phyloP scores from a whole-genome alignment of 2,797 vertebrate genomes.

The Ptychobarbus kaznakovi region DNA sequence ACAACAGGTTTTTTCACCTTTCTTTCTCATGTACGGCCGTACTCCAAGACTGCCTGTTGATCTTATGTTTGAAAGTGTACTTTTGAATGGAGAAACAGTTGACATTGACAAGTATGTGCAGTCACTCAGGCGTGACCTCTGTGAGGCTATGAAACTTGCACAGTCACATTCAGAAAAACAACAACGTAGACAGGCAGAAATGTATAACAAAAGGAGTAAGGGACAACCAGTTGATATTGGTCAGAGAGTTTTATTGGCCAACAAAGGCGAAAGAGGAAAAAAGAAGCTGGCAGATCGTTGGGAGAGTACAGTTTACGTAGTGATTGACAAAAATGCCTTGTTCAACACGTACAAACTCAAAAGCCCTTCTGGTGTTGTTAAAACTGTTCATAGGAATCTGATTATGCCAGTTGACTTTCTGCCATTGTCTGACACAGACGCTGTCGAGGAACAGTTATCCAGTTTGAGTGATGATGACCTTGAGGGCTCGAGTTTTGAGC shows the following conservation, averaged over 20 bases:
- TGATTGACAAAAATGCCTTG: too few species aligned
- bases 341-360: too few species aligned
- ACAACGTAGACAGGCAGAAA: slow-evolving; percentile 13
- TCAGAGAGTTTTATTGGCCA: too few species aligned
- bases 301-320: too few species aligned
- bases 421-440: slow-evolving; percentile 5
- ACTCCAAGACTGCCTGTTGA: neutral
- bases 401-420: neutral
- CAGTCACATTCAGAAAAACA: slow-evolving; percentile 21
- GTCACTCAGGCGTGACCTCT: slow-evolving; percentile 24
- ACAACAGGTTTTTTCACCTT: slow-evolving; percentile 7
- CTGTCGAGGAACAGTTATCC: slow-evolving; percentile 15
- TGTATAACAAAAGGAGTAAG: slow-evolving; percentile 3
- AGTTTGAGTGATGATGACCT: slow-evolving; percentile 2
- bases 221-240: too few species aligned
- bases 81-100: slow-evolving; percentile 1
- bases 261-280: too few species aligned
- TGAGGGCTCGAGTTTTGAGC: too few species aligned
- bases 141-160: slow-evolving; percentile 1
- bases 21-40: slow-evolving; percentile 2
- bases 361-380: too few species aligned
- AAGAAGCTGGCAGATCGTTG: too few species aligned
- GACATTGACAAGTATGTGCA: slow-evolving; percentile 23
- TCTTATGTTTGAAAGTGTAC: slow-evolving; percentile 17
- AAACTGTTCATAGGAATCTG: too few species aligned